Evolutionary conservation across 2,113 vertebrate species (phyloP).

Genomic region (Ceratotherium simum): DNA sequence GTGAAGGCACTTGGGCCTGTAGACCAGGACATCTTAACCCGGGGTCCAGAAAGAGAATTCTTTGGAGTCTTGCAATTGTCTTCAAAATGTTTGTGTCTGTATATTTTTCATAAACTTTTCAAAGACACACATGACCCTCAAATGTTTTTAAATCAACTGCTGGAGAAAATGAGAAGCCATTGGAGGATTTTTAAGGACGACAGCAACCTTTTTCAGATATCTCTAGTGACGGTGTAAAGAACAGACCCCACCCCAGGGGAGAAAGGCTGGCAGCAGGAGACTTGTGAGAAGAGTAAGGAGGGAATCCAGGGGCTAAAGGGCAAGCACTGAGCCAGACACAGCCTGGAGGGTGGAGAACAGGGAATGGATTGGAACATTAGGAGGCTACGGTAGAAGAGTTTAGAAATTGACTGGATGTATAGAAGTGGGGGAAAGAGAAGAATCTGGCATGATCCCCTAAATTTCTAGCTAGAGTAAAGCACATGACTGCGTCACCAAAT

Average conservation of each 20-base stretch:
- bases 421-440: not conserved
- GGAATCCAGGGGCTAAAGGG: fast-evolving
- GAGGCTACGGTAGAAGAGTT: not conserved
- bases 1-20: not conserved
- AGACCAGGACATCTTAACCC: not conserved
- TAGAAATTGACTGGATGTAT: not conserved
- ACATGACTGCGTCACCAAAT: not conserved
- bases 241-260: not conserved
- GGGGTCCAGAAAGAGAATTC: not conserved
- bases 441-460: not conserved
- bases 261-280: too few relatives aligned
- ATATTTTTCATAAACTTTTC: not conserved
- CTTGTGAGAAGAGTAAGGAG: not conserved
- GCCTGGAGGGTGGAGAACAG: not conserved
- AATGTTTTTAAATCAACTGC: not conserved
- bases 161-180: not conserved
- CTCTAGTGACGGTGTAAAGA: not conserved
- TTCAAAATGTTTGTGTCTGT: not conserved
- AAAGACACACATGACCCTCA: not conserved
- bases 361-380: fast-evolving
- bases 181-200: not conserved
- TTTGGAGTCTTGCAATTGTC: not conserved
- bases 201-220: not conserved
- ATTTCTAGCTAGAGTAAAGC: not conserved
- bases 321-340: fast-evolving